Conservation (phyloP, 2,888 invertebrate species). For the Arctia plantaginis region DNA sequence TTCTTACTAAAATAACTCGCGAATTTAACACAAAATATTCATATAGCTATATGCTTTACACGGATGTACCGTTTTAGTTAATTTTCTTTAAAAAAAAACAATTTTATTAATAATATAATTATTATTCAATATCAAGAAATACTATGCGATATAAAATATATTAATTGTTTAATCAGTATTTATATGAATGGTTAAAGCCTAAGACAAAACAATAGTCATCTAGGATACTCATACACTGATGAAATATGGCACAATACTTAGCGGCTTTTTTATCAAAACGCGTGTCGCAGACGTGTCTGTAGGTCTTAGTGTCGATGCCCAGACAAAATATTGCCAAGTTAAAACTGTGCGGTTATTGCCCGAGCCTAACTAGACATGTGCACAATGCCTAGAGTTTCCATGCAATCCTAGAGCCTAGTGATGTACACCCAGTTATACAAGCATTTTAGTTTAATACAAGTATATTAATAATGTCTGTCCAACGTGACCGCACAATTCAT, state of each 20-base stretch:
- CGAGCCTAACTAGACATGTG: conserved; percentile 12
- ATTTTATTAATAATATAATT: not conserved
- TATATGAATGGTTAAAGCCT: no score
- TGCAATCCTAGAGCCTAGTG: not conserved
- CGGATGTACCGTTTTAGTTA: not conserved
- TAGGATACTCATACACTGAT: not conserved
- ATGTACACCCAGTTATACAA: not conserved
- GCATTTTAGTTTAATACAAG: not conserved
- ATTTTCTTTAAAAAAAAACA: not conserved
- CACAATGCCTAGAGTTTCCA: not conserved
- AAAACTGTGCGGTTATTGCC: conserved; percentile 20
- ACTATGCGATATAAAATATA: not conserved
- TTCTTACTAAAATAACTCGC: not conserved
- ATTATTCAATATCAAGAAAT: not conserved
- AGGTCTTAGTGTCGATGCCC: conserved; percentile 15
- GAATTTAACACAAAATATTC: not conserved
- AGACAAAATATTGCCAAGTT: conserved; percentile 19
- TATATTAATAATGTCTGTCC: not conserved
- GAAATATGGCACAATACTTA: not conserved
- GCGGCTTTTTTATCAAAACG: not conserved
- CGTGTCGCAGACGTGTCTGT: not conserved
- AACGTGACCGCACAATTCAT: not conserved
- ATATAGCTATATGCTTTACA: not conserved
- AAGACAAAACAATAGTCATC: no score
- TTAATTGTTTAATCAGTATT: not conserved